Conservation (phyloP, 2,888 invertebrate species). For the Fissipunctia ypsillon region DNA sequence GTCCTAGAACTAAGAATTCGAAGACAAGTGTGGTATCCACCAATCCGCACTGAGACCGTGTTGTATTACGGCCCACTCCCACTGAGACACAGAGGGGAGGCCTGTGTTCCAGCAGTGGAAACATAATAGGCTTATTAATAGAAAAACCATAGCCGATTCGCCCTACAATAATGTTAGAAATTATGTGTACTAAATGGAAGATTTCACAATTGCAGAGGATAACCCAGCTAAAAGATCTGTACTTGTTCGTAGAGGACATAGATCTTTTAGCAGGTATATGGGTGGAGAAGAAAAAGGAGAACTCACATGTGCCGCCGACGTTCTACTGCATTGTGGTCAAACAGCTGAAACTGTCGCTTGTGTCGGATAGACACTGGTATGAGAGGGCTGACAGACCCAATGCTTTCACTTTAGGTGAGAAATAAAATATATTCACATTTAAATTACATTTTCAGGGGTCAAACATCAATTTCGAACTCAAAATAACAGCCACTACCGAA, state of each 20-base stretch:
- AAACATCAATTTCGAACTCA: too few relatives aligned
- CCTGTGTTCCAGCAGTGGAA: background rate
- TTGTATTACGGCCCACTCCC: too few relatives aligned
- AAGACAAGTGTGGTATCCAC: too few relatives aligned
- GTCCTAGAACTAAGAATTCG: background rate
- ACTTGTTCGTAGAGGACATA: slow-evolving; percentile 32
- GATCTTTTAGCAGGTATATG: slow-evolving; percentile 52
- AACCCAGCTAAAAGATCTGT: slow-evolving; percentile 21
- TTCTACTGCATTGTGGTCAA: slow-evolving; percentile 47
- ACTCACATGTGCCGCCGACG: slow-evolving; percentile 36
- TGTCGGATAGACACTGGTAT: slow-evolving; percentile 56
- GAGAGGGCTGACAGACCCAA: slow-evolving; percentile 45
- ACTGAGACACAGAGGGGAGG: background rate
- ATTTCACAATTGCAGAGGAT: slow-evolving; percentile 38
- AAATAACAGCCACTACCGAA: too few relatives aligned
- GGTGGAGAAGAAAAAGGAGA: slow-evolving; percentile 33
- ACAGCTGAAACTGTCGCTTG: slow-evolving; percentile 34
- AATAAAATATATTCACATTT: background rate
- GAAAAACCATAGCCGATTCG: too few relatives aligned
- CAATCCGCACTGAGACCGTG: background rate
- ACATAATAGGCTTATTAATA: too few relatives aligned
- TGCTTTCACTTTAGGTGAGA: slow-evolving; percentile 41
- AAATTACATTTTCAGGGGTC: too few relatives aligned
- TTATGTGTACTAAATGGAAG: background rate
- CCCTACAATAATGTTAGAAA: background rate